These are phyloP conservation scores for Thera britannica DNA, from an alignment of 2,888 invertebrate genomes.

Conservation along the genomic window DNA sequence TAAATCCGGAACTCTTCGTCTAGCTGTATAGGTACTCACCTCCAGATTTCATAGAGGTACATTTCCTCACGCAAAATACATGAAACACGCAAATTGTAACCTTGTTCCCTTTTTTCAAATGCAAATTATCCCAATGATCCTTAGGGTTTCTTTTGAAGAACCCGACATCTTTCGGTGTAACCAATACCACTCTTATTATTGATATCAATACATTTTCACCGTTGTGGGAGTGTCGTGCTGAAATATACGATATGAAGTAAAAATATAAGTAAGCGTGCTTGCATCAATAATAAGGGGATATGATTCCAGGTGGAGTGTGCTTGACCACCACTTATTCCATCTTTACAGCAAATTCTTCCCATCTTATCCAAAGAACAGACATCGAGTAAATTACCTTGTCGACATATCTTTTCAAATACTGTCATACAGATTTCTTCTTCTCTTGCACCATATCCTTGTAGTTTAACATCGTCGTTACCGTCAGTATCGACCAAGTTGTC, in stretches of 20 bases:
- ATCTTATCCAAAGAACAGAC: too few relatives aligned
- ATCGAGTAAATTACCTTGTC: constrained; percentile 20
- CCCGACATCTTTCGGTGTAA: constrained; percentile 43
- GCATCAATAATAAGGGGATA: too few relatives aligned
- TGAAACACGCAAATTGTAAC: constrained; percentile 48
- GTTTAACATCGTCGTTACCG: constrained; percentile 21
- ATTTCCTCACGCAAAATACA: constrained; percentile 50
- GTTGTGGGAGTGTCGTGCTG: constrained; percentile 50
- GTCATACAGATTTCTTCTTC: constrained; percentile 46
- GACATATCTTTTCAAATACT: constrained; percentile 52
- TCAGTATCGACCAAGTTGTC: neutral
- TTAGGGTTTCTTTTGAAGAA: constrained; percentile 42
- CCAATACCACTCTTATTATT: constrained; percentile 46
- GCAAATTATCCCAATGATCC: constrained; percentile 48
- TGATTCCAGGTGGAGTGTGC: too few relatives aligned
- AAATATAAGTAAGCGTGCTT: neutral
- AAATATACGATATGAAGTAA: constrained; percentile 36
- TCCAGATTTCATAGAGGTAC: constrained; percentile 40
- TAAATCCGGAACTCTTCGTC: neutral
- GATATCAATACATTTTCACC: constrained; percentile 47
- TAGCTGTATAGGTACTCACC: constrained; percentile 34
- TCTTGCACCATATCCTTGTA: constrained; percentile 50
- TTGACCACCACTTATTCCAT: too few relatives aligned
- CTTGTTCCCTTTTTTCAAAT: constrained; percentile 43
- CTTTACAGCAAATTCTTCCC: too few relatives aligned